Conservation (phyloP, 92 coral and sea anemone species). For the Epizoanthus ramosus region DNA sequence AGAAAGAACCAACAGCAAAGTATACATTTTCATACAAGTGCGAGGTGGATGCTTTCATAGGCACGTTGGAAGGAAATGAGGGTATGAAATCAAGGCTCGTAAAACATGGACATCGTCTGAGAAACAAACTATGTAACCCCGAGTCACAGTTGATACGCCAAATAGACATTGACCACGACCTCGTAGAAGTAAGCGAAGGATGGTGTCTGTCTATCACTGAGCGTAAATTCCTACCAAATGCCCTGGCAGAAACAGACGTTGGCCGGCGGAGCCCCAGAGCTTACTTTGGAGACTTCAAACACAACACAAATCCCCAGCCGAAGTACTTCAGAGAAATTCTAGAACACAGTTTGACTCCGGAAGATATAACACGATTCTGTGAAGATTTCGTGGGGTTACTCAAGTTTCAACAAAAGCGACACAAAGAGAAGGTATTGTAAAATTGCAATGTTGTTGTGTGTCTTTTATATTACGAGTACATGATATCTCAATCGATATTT, state of each 20-base stretch:
- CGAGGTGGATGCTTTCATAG: conserved; percentile 29
- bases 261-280: conserved; percentile 36
- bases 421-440: conserved; percentile 38
- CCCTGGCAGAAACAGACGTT: neutral
- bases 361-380: conserved; percentile 6
- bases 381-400: conserved; percentile 22
- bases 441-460: too few relatives aligned
- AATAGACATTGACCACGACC: conserved; percentile 24
- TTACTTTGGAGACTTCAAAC: conserved; percentile 1
- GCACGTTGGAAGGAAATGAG: conserved; percentile 41
- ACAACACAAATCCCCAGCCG: conserved; percentile 9
- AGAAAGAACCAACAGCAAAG: conserved; percentile 3
- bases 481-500: too few relatives aligned
- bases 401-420: conserved; percentile 18
- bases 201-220: conserved; percentile 24
- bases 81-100: conserved; percentile 19
- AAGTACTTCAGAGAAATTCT: conserved; percentile 37
- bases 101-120: conserved; percentile 21
- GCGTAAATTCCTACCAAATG: conserved; percentile 9
- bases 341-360: conserved; percentile 12
- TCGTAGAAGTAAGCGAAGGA: conserved; percentile 37
- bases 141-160: conserved; percentile 25
- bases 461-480: too few relatives aligned
- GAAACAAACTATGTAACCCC: conserved; percentile 12
- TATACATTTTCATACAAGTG: conserved; percentile 44